phyloP scores from a whole-genome alignment of 2,797 vertebrate genomes.

The Acridotheres tristis region DNA sequence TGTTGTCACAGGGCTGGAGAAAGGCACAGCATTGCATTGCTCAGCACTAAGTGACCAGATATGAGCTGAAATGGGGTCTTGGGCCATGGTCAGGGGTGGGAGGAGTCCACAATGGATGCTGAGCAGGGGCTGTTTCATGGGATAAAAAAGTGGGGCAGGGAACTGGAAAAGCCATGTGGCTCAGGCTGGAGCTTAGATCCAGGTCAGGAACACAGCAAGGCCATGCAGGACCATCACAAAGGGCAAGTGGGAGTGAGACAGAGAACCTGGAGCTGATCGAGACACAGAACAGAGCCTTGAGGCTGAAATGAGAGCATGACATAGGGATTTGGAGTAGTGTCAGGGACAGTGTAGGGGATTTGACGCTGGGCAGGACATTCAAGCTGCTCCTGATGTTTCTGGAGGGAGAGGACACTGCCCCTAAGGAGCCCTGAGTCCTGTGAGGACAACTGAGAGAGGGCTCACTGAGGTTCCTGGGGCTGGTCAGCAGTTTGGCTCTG shows the following conservation, averaged over 20 bases:
- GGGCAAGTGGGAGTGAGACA: rapidly evolving
- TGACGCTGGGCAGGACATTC: not conserved
- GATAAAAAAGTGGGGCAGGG: not conserved
- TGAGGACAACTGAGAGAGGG: not conserved
- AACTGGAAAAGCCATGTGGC: not conserved
- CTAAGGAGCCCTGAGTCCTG: not conserved
- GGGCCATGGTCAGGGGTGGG: rapidly evolving
- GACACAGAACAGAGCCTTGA: not conserved
- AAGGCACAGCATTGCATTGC: not conserved
- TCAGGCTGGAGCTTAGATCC: not conserved
- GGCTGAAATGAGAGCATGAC: not conserved
- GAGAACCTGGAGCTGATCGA: not conserved
- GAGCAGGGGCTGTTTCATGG: not conserved
- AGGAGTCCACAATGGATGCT: not conserved
- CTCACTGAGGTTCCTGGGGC: not conserved
- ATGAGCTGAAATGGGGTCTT: not conserved
- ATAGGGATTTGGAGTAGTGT: not conserved
- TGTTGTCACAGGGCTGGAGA: not conserved
- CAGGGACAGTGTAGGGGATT: not conserved
- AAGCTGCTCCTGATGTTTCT: not conserved
- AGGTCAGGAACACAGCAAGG: not conserved
- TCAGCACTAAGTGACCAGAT: not conserved
- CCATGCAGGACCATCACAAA: not conserved
- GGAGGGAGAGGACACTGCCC: rapidly evolving
- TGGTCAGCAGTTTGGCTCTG: not conserved